Evolutionary conservation across 2,888 invertebrate species (phyloP), one percentile per base, ranked within the genome.

Genomic region (Hypsopygia costalis): DNA sequence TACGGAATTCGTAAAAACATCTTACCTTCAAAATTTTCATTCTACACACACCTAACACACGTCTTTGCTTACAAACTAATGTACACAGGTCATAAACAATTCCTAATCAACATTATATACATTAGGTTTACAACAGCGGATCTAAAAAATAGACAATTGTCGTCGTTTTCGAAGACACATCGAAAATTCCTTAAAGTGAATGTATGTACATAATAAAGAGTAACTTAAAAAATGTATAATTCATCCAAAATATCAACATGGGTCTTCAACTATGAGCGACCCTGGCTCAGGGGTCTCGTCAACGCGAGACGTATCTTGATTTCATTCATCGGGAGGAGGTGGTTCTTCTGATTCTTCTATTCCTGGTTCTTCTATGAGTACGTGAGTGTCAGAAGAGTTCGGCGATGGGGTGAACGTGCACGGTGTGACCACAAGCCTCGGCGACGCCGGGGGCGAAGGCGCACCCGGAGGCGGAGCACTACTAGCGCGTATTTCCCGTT

Each of bases 71-170:
- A 16, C 16, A 4, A 16, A 16, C 16, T 16, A 16, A 16, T 25
- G n/a, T 33, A 42, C 42, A 36, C 36, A 36, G 25, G 39, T 43
- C 33, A 39, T 44, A 47, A 46, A 42, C 39, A 44, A 22, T 36
- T 29, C 46, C 44, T 44, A 50, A 12, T 22, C 22, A 27, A 34
- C 36, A 43, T 35, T 6, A 27, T 41, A 35, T 36, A 38, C 33
- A 35, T 35, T 36, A 37, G 34, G 58, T 53, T 52, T 60, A 69
- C 59, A 76, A 76, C 61, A 74, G 62, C 65, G 56, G 65, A 52
- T 72, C 69, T 68, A 75, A 72, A 76, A 76, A 71, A 77, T 77
- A 76, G 65, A 59, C 62, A 68, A 72, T 49, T 61, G 62, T 63
- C 68, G 50, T 62, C 67, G 57, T 59, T 64, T 52, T 46, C 62